Evolutionary conservation across 2,888 invertebrate species (phyloP), one percentile per base, ranked within the genome.

Genomic region (Subacronicta megacephala): DNA sequence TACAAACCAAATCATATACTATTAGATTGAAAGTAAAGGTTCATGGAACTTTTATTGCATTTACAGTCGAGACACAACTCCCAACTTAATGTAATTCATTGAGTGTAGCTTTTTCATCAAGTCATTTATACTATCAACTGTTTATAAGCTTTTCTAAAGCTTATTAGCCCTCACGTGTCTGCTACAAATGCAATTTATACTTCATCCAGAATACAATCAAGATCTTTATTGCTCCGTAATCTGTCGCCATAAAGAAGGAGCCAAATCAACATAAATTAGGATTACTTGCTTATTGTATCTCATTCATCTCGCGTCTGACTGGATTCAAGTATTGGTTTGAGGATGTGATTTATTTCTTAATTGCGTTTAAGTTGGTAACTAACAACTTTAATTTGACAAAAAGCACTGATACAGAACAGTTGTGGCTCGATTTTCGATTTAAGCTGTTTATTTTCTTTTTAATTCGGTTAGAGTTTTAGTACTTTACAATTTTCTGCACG

Each of bases 221-320:
- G 61, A 26, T n/a, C 60, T 80, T 72, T 68, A 74, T 72, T 68
- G 52, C 58, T 49, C 20, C 38, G 66, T 72, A 68, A 72, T 74
- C 59, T 62, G 44, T 56, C 36, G 47, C 58, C 42, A 26, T 69
- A 70, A 66, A 74, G 64, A 60, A 56, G 18, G 46, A 45, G 47
- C 44, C 46, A 59, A 67, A 62, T 60, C 52, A 38, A 67, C 64
- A 62, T 80, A 79, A 80, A 78, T 79, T 72, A 77, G 59, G 57
- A 69, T 72, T 69, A 60, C 62, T 62, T 55, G 49, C 43, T 53
- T 63, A 62, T 59, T 66, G 54, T 31, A 31, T 33, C 45, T 64
- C 31, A 42, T 46, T 16, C 36, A 57, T 57, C 47, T 45, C 40
- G 47, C 37, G 52, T 63, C 52, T 38, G 6, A 47, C 12, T 66